Evolutionary conservation across 2,113 vertebrate species (phyloP).

Genomic region (Corythornis vintsioides): DNA sequence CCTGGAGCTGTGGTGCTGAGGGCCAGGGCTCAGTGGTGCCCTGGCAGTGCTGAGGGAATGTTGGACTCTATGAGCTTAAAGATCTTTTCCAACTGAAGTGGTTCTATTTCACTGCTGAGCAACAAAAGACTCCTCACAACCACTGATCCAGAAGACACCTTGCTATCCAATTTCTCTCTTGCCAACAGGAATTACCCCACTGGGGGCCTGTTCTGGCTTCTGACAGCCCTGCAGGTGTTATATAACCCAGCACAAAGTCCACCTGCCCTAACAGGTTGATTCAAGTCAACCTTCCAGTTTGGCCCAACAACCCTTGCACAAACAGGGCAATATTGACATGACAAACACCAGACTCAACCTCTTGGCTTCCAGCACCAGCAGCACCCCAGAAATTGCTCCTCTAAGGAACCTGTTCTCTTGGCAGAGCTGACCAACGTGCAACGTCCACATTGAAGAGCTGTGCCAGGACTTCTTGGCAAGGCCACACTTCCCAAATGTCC

Average conservation of each 20-base stretch:
- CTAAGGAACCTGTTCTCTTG: not conserved
- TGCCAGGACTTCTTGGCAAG: not conserved
- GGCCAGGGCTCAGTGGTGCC: not conserved
- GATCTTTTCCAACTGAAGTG: too few species aligned
- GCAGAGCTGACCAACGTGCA: not conserved
- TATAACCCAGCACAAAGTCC: conserved; percentile 34
- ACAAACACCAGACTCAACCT: not conserved
- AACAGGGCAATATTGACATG: not conserved
- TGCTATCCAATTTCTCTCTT: not conserved
- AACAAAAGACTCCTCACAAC: not conserved
- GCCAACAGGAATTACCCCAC: not conserved
- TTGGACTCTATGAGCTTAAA: not conserved
- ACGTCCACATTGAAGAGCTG: not conserved
- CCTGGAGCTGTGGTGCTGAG: not conserved
- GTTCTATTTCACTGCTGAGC: not conserved
- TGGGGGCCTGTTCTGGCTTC: not conserved
- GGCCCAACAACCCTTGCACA: not conserved
- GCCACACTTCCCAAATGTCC: accelerated
- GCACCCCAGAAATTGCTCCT: conserved; percentile 7
- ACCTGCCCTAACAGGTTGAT: not conserved
- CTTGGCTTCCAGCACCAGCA: not conserved
- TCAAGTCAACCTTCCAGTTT: not conserved
- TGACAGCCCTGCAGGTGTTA: not conserved
- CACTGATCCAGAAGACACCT: not conserved
- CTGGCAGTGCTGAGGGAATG: not conserved